Conservation (phyloP, 2,888 invertebrate species). For the Rhogogaster chlorosoma region DNA sequence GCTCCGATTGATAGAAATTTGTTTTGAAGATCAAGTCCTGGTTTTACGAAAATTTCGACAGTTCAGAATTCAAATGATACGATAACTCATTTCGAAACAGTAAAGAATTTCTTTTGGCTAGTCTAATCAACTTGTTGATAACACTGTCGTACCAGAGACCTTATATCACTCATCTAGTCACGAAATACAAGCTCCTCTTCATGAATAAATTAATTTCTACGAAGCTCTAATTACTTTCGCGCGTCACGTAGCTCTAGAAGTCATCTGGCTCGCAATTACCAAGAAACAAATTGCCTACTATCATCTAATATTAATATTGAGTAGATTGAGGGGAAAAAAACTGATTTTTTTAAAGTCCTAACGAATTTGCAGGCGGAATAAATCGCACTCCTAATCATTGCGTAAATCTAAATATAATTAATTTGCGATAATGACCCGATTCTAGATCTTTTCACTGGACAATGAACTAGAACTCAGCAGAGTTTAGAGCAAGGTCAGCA, state of each 20-base stretch:
- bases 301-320: background rate
- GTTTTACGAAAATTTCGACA: background rate
- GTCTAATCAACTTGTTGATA: background rate
- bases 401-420: background rate
- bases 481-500: constrained; percentile 31
- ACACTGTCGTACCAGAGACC: background rate
- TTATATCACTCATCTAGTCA: constrained; percentile 3
- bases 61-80: background rate
- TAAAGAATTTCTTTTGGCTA: background rate
- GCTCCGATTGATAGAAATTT: no score
- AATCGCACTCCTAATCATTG: background rate
- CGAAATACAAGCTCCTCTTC: constrained; percentile 14
- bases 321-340: background rate
- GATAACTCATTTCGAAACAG: background rate
- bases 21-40: background rate
- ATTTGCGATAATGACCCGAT: constrained; percentile 3
- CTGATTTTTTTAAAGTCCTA: background rate
- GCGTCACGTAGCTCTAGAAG: constrained; percentile 15
- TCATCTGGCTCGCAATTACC: background rate
- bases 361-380: background rate
- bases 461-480: constrained; percentile 5
- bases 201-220: constrained; percentile 26
- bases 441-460: background rate
- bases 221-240: constrained; percentile 19
- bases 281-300: constrained; percentile 5